Evolutionary conservation across 1,140 invertebrate genomes (phyloP).

Genomic region (Aphelenchoides besseyi): DNA sequence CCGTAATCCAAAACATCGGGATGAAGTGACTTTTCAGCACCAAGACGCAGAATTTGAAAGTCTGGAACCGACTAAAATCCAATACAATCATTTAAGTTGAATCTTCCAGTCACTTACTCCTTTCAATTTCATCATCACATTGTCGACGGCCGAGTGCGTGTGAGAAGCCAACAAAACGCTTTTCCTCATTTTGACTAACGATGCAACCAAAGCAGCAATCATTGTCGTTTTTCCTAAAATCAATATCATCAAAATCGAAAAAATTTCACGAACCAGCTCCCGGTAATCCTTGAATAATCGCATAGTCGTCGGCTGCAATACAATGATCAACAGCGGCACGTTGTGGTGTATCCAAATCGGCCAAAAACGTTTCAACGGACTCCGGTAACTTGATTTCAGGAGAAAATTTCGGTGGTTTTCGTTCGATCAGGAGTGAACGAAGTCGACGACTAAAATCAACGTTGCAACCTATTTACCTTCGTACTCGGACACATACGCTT

Average conservation of each 20-base stretch:
- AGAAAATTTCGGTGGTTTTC: not conserved
- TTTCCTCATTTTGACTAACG: constrained; percentile 72
- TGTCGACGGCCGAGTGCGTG: constrained; percentile 89
- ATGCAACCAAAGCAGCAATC: constrained; percentile 75
- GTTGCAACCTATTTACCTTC: no score
- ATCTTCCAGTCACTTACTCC: constrained; percentile 68
- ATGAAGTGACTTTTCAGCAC: constrained; percentile 10
- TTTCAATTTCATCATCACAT: constrained; percentile 76
- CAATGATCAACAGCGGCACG: constrained; percentile 14
- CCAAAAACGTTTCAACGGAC: not conserved
- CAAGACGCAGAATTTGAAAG: constrained; percentile 6
- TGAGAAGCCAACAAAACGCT: constrained; percentile 83
- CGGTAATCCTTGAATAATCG: constrained; percentile 32
- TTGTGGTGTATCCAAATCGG: constrained; percentile 20
- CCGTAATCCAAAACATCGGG: not conserved
- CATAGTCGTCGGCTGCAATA: constrained; percentile 20
- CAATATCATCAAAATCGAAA: not conserved
- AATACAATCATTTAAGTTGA: no score
- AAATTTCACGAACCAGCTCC: constrained; percentile 21
- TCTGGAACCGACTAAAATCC: constrained; percentile 12
- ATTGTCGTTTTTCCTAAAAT: constrained; percentile 82
- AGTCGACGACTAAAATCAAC: not conserved
- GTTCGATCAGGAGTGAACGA: not conserved
- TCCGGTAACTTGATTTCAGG: not conserved
- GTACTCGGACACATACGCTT: no score